Evolutionary conservation across 2,797 vertebrate genomes (phyloP).

Genomic region (Valencia hispanica): DNA sequence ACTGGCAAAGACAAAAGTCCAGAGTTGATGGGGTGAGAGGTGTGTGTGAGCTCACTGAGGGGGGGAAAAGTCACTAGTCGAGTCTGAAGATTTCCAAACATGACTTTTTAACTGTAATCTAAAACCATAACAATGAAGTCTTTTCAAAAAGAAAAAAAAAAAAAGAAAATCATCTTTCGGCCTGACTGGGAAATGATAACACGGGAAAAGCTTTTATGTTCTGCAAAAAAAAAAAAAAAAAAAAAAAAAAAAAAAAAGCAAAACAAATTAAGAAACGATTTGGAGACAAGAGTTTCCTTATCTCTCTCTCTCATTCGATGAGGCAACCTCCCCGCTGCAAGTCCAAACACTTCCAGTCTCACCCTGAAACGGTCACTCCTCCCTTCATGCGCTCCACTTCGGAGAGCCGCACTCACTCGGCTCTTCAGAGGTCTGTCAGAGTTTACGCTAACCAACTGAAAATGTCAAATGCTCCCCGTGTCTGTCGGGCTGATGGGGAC

Average conservation of each 20-base stretch:
- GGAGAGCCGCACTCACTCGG: background rate
- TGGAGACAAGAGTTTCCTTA: background rate
- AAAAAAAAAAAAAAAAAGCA: background rate
- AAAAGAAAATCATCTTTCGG: too few relatives aligned
- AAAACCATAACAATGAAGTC: background rate
- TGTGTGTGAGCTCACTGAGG: conserved; percentile 5
- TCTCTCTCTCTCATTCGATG: too few relatives aligned
- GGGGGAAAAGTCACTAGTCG: conserved; percentile 29
- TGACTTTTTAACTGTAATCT: background rate
- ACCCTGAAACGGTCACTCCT: background rate
- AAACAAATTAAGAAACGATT: background rate
- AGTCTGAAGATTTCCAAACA: conserved; percentile 10
- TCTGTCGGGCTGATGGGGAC: background rate
- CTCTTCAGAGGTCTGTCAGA: background rate
- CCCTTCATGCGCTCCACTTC: background rate
- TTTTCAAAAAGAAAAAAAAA: background rate
- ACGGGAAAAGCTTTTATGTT: background rate
- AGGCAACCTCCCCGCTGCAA: conserved; percentile 9
- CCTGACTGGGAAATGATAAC: background rate
- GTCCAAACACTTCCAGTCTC: conserved; percentile 47
- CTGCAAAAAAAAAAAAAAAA: background rate
- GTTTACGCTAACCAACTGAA: background rate
- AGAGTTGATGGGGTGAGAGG: conserved; percentile 39
- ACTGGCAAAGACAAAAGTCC: conserved; percentile 6
- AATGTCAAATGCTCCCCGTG: conserved; percentile 17